Evolutionary conservation across 2,113 vertebrate genomes (phyloP).

Genomic region (Phalacrocorax pelagicus): DNA sequence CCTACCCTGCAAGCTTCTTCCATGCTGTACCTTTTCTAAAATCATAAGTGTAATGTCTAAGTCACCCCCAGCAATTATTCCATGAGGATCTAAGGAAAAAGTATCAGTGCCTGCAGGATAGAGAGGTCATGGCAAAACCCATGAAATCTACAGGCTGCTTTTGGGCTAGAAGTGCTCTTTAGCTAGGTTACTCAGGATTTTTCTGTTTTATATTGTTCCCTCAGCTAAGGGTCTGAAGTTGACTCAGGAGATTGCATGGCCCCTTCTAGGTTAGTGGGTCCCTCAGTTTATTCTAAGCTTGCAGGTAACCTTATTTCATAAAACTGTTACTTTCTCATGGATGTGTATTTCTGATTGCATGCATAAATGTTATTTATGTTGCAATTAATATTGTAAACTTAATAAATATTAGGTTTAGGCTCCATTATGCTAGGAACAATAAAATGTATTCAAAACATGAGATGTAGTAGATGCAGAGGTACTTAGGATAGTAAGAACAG

Average conservation of each 20-base stretch:
- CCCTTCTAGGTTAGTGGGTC: not conserved
- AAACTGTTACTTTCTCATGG: not conserved
- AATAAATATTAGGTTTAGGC: not conserved
- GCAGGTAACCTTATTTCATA: not conserved
- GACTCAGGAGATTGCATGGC: not conserved
- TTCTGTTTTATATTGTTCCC: not conserved
- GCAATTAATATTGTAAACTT: not conserved
- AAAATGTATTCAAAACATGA: not conserved
- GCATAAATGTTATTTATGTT: not conserved
- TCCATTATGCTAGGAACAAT: not conserved
- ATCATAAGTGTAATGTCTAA: too few relatives aligned
- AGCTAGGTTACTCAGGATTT: not conserved
- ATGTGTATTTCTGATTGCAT: not conserved
- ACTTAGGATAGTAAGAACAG: not conserved
- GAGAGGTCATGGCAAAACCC: not conserved
- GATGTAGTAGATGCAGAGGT: not conserved
- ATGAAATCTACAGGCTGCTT: not conserved
- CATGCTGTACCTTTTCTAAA: too few relatives aligned
- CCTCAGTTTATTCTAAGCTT: not conserved
- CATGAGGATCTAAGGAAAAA: not conserved
- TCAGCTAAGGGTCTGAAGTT: not conserved
- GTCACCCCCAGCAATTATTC: too few relatives aligned
- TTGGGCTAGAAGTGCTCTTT: not conserved
- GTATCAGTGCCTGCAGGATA: not conserved
- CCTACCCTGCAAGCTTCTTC: too few relatives aligned